Conservation (phyloP, 2,113 vertebrate genomes). For the Galeopterus variegatus region DNA sequence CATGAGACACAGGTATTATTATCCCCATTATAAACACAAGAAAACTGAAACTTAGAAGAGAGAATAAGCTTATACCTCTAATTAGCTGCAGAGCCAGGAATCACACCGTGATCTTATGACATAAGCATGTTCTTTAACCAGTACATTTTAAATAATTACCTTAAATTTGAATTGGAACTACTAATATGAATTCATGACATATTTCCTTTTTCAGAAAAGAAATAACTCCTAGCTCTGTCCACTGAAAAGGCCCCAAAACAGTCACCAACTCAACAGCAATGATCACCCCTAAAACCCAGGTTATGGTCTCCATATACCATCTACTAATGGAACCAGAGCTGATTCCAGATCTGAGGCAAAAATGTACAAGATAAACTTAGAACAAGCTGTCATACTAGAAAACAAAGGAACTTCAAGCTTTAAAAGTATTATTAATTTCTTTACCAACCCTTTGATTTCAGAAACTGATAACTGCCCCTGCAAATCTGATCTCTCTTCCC, state of each 20-base stretch:
- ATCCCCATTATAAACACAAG: not conserved
- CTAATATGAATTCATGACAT: not conserved
- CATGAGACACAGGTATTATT: not conserved
- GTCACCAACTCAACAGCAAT: not conserved
- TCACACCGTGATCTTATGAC: conserved; percentile 4
- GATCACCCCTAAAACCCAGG: not conserved
- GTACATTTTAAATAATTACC: conserved; percentile 6
- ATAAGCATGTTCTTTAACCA: conserved; percentile 17
- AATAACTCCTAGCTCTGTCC: not conserved
- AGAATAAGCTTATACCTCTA: not conserved
- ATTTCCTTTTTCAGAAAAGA: not conserved
- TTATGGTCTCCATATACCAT: not conserved
- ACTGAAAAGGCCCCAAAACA: conserved; percentile 9
- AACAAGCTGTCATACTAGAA: not conserved
- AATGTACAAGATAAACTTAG: not conserved
- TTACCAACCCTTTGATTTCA: conserved; percentile 38
- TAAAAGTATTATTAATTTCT: conserved; percentile 8
- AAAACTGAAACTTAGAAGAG: conserved; percentile 6
- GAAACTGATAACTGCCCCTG: not conserved
- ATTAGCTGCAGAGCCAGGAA: not conserved
- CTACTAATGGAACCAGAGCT: not conserved
- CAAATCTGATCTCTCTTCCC: not conserved
- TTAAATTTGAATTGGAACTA: conserved; percentile 25
- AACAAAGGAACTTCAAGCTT: conserved; percentile 23
- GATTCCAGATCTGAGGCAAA: conserved; percentile 23